A percentile compares a stretch with the other conserved stretches of the same genome.
Evolutionary conservation across 1,140 invertebrate genomes (phyloP).

Genomic region (Tribolium castaneum): DNA sequence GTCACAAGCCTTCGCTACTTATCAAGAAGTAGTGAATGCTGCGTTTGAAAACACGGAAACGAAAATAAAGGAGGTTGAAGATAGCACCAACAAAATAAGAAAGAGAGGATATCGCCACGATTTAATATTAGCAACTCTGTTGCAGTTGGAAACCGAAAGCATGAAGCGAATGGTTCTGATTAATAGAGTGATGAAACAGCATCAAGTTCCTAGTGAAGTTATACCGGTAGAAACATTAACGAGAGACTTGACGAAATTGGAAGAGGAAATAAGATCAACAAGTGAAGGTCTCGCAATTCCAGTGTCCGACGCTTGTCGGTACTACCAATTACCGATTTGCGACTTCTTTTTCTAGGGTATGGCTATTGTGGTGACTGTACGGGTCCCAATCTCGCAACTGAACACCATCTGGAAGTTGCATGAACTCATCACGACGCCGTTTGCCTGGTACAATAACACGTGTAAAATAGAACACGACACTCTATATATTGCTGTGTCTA

Average conservation of each 20-base stretch:
- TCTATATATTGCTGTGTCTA: conserved; percentile 10
- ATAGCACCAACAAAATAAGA: background rate
- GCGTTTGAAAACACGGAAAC: too few relatives aligned
- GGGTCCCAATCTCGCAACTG: conserved; percentile 27
- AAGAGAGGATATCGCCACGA: background rate
- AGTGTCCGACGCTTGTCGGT: background rate
- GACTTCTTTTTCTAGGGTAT: conserved; percentile 10
- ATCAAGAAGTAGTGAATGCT: background rate
- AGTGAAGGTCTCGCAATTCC: conserved; percentile 27
- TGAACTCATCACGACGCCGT: conserved; percentile 39
- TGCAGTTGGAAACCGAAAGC: background rate
- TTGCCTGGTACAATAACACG: conserved; percentile 45
- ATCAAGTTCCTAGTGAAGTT: background rate
- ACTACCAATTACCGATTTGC: conserved; percentile 35
- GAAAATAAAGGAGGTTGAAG: background rate
- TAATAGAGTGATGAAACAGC: background rate
- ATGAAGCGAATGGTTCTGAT: background rate
- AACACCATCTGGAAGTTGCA: conserved; percentile 24
- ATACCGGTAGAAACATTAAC: background rate
- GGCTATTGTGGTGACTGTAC: conserved; percentile 16
- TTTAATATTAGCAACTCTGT: background rate
- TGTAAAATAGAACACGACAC: conserved; percentile 40
- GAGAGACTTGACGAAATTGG: background rate
- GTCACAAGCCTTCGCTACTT: conserved; percentile 25
- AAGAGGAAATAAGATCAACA: background rate